Base-by-base conservation (phyloP, 2,113 vertebrate genomes). In the Scytalopus superciliaris region DNA sequence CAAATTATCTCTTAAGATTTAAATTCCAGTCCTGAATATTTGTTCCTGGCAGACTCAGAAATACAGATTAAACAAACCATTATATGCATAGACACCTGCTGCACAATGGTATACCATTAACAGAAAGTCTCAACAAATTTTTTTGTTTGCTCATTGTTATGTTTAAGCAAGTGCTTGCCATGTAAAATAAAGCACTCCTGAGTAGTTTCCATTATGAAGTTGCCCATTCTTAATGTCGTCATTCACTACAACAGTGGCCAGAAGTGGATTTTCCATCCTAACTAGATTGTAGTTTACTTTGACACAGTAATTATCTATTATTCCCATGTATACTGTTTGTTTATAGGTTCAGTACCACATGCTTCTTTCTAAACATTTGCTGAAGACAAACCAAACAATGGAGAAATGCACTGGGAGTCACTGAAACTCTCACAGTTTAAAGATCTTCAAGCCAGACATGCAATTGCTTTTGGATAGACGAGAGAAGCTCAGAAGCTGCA, bases 41-140 rank as follows among this genome's bases (percentile, higher is more conserved):
- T 89, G 40, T 72, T 89, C 77, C 87, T 95, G 87, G 74, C 73
- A 89, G 35, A 60, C 53, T 56, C 57, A 91, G 74, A 94, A 91
- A 91, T 33, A 73, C 17, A 83, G 75, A 93, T 94, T 94, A 94
- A 94, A 87, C 69, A 95, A 94, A 79, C 45, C 50, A 80, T 94
- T 87, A 89, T 53, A 50, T 30, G 57, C 72, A 80, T 14, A 83
- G 87, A 93, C 95, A 97, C 93, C 93, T 97, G 95, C 82, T 94
- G 49, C 37, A n/a, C 53, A 39, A 35, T 24, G 67, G 53, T 88
- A 67, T 80, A 70, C 55, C 42, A 72, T 94, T 84, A 91, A 67
- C 30, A 70, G 42, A 87, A 95, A 89, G 81, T 89, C 84, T 89
- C 89, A 76, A 80, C 84, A 80, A 91, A 93, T 69, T 16, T 76